Evolutionary conservation across 2,113 vertebrate species (phyloP).

Genomic region (Melanocharis versteri): DNA sequence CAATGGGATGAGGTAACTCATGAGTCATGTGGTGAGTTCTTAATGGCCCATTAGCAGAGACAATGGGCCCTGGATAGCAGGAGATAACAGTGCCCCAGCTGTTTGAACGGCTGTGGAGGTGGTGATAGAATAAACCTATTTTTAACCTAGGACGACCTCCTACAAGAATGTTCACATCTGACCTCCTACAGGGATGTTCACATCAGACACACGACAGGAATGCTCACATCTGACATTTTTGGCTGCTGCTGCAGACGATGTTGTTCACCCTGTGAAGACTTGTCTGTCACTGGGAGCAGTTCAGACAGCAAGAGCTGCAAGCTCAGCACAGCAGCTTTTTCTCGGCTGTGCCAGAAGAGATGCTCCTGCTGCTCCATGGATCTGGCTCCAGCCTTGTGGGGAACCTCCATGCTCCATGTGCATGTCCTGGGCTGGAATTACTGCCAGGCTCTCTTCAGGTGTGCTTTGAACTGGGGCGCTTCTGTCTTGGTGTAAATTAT

Average conservation of each 20-base stretch:
- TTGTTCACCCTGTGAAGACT: background rate
- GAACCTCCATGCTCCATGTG: background rate
- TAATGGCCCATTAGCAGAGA: too few relatives aligned
- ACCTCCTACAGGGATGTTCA: background rate
- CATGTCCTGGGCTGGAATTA: background rate
- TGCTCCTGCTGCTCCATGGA: background rate
- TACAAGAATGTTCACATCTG: background rate
- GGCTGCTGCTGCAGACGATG: background rate
- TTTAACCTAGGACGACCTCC: too few relatives aligned
- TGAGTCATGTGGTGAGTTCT: too few relatives aligned
- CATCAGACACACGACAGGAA: background rate
- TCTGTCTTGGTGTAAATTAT: background rate
- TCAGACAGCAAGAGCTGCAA: background rate
- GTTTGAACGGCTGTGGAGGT: too few relatives aligned
- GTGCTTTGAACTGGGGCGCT: background rate
- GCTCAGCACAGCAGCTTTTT: background rate
- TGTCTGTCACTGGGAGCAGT: background rate
- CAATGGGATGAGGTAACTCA: too few relatives aligned
- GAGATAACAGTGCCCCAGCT: too few relatives aligned
- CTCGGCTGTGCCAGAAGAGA: background rate
- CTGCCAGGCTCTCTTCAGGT: background rate
- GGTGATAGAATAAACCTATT: too few relatives aligned
- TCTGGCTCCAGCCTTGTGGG: fast-evolving
- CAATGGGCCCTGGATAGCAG: too few relatives aligned
- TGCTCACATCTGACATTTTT: background rate